Conservation (phyloP, 1,140 invertebrate species). For the Lucilia sericata region DNA sequence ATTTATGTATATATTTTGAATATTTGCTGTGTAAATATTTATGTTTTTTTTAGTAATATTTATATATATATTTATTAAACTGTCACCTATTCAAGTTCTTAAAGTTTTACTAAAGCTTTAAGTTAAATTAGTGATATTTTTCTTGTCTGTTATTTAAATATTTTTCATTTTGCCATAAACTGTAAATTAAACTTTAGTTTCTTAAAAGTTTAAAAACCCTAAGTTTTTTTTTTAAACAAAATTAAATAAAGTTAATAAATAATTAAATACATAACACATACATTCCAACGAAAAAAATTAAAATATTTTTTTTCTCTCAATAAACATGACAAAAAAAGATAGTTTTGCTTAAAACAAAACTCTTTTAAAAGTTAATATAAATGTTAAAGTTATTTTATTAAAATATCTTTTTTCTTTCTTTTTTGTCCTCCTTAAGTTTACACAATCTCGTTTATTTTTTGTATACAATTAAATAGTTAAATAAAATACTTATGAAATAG, state of each 20-base stretch:
- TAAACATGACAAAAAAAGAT: neutral
- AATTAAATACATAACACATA: conserved; percentile 1
- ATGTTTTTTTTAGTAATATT: neutral
- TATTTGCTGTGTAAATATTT: conserved; percentile 5
- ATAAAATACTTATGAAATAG: conserved; percentile 48
- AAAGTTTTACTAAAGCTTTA: conserved; percentile 15
- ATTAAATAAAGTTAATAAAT: neutral
- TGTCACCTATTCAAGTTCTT: neutral
- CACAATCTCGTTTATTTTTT: conserved; percentile 28
- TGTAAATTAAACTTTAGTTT: neutral
- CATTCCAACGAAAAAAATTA: conserved; percentile 49
- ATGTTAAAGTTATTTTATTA: neutral
- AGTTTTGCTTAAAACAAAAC: neutral
- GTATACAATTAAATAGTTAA: conserved; percentile 55
- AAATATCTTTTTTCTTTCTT: conserved; percentile 14
- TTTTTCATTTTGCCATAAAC: no score
- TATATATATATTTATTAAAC: neutral
- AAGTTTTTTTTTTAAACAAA: neutral
- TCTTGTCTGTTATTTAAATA: no score
- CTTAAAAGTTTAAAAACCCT: neutral
- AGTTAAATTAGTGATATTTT: neutral
- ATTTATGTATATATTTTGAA: conserved; percentile 11
- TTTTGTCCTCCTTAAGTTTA: conserved; percentile 45
- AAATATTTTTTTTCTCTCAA: conserved; percentile 47
- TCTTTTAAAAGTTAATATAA: conserved; percentile 5